A percentile compares a stretch with the other conserved stretches of the same genome.
phyloP scores from a whole-genome alignment of 2,797 vertebrate species.

The Odontamblyopus rebecca region DNA sequence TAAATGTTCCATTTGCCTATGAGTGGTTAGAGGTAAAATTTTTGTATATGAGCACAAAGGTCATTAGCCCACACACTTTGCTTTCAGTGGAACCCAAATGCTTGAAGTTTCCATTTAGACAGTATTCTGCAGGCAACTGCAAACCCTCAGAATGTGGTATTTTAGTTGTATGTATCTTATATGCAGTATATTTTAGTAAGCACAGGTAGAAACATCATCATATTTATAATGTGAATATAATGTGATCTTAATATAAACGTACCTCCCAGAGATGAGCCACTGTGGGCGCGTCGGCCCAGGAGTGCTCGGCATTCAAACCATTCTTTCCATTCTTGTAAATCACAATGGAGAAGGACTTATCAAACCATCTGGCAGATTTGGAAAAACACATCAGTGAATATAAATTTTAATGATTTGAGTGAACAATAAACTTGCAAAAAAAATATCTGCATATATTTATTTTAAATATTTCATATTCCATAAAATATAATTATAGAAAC shows the following conservation, averaged over 20 bases:
- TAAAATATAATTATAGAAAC: not conserved
- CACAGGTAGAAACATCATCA: not conserved
- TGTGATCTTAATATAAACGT: not conserved
- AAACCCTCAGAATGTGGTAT: not conserved
- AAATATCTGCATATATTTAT: no score
- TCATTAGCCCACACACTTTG: not conserved
- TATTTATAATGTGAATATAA: not conserved
- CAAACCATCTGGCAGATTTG: conserved; percentile 73
- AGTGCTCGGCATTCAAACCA: conserved; percentile 88
- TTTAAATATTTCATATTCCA: no score
- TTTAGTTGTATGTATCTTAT: not conserved
- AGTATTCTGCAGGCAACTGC: no score
- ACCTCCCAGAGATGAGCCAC: conserved; percentile 89
- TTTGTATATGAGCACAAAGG: not conserved
- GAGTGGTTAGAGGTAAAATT: no score
- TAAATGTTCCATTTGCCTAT: no score
- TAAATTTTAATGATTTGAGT: no score
- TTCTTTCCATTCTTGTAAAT: conserved; percentile 88
- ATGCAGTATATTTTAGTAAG: no score
- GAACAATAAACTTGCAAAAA: no score
- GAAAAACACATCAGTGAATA: not conserved
- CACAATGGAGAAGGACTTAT: conserved; percentile 85
- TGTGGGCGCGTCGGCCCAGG: conserved; percentile 88
- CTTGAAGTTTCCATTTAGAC: not conserved
- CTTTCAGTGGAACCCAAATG: not conserved